Evolutionary conservation across 2,797 vertebrate species (phyloP), one percentile per base, ranked within the genome.

Genomic region (Gambelia wislizenii): DNA sequence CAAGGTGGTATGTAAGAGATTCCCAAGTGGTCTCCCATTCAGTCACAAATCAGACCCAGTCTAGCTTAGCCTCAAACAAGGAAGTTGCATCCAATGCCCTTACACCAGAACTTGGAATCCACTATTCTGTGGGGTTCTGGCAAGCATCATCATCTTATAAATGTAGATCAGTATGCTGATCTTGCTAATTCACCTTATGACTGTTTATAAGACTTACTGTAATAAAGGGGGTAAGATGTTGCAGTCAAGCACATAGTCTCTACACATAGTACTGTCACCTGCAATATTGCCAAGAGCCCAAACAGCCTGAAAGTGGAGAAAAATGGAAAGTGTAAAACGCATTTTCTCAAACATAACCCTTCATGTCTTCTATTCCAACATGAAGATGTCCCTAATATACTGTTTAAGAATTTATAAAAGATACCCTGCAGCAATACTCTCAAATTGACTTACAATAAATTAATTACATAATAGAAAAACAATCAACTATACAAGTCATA

Each of bases 251-350:
- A 98, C 97, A 52, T 98, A 98, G 89, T 98, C 97, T 91, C 97
- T 96, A 95, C 97, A 98, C 97, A 98, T 97, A 82, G 97, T 97
- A 92, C 97, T 98, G 94, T 98, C 97, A 89, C 97, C 97, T 94
- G 97, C 97, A 91, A 98, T 98, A 95, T 98, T 98, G 84, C 97
- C 97, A 89, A 98, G 97, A 91, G 97, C 97, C 97, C 97, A 98
- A 49, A 98, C 97, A 83, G 97, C 97, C 97, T 98, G 95, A 85
- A 94, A 80, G 80, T 92, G 95, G 95, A 92, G 89, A 42, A 92
- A n/a, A 90, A n/a, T 13, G 18, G 22, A n/a, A 12, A 75, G 54
- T 0, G 30, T 86, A n/a, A 69, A 74, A 89, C 22, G 78, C n/a
- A 9, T 52, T 61, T 30, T 59, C 70, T 76, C 9, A 56, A 22